Evolutionary conservation across 2,888 invertebrate genomes (phyloP).

Genomic region (Lucinisca nassula): DNA sequence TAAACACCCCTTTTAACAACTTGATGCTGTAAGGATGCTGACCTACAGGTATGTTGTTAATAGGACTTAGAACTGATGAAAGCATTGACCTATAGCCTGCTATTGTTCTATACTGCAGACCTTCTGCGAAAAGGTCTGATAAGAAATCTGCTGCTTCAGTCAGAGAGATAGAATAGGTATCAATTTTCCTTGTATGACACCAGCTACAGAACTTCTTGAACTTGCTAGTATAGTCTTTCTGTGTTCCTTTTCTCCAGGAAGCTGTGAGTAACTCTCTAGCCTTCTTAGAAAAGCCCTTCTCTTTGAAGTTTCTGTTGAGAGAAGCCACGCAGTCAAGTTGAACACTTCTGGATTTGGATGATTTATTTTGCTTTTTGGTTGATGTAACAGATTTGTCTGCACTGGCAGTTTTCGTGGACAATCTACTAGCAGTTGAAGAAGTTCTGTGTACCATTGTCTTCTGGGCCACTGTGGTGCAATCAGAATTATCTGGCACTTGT

Average conservation of each 20-base stretch:
- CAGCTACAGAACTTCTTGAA: slow-evolving; percentile 50
- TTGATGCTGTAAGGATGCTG: not conserved
- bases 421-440: slow-evolving; percentile 34
- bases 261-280: slow-evolving; percentile 47
- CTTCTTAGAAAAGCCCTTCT: slow-evolving; percentile 38
- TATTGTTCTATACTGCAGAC: slow-evolving; percentile 44
- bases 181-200: slow-evolving; percentile 49
- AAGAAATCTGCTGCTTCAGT: slow-evolving; percentile 48
- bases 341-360: slow-evolving; percentile 32
- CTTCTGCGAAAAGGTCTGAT: slow-evolving; percentile 27
- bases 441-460: slow-evolving; percentile 23
- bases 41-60: not conserved
- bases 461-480: slow-evolving; percentile 48
- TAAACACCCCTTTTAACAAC: not conserved
- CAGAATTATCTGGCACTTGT: too few relatives aligned
- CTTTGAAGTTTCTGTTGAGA: slow-evolving; percentile 30
- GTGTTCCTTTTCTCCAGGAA: slow-evolving; percentile 44
- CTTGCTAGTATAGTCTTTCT: slow-evolving; percentile 42
- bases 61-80: slow-evolving; percentile 32
- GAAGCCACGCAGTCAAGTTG: slow-evolving; percentile 36
- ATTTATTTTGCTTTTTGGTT: slow-evolving; percentile 26
- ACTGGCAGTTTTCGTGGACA: slow-evolving; percentile 25
- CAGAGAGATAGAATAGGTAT: slow-evolving; percentile 48
- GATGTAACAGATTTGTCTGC: slow-evolving; percentile 22
- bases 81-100: slow-evolving; percentile 60